Base-by-base conservation (phyloP, 2,888 invertebrate species). In the Apantesis nais region DNA sequence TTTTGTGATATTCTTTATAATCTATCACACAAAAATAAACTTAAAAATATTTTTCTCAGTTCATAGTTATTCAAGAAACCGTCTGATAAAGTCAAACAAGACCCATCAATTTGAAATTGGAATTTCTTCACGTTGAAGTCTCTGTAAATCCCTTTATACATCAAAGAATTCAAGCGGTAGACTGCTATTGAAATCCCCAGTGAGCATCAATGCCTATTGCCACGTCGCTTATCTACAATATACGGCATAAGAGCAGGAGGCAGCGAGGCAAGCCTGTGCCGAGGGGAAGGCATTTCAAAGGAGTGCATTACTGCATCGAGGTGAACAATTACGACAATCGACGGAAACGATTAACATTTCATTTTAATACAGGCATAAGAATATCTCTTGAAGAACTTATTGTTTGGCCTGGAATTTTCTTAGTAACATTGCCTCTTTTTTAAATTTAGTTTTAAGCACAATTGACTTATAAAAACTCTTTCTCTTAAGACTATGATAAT, bases 121-220 rank as follows among this genome's bases (percentile, higher is more conserved):
- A 89, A 90, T 89, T 88, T 88, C 83, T 81, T 88, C 82, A 82
- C 85, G 85, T 87, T 87, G 86, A 86, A 88, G 86, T 86, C 85
- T 88, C 86, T 89, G 90, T 88, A 91, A 91, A 93, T 91, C 91
- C 92, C 88, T 90, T 92, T 91, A 91, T 89, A 88, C 88, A 86
- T 91, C 90, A 88, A 90, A 92, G 92, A 92, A 92, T 91, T 84
- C 87, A 89, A 88, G 82, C 88, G 89, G 89, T 87, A 92, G 90
- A 88, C 90, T 90, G 88, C 90, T 88, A 93, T 94, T 91, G 91
- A 93, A 92, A 89, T 93, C 92, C 91, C 92, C 86, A 84, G 91
- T 88, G 93, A 93, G 89, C 92, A 91, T 93, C 92, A 94, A 93
- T 93, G 92, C 93, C 92, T 93, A 93, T 93, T 93, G 93, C 92